phyloP scores from a whole-genome alignment of 2,113 vertebrate species.

The Hylia prasina region DNA sequence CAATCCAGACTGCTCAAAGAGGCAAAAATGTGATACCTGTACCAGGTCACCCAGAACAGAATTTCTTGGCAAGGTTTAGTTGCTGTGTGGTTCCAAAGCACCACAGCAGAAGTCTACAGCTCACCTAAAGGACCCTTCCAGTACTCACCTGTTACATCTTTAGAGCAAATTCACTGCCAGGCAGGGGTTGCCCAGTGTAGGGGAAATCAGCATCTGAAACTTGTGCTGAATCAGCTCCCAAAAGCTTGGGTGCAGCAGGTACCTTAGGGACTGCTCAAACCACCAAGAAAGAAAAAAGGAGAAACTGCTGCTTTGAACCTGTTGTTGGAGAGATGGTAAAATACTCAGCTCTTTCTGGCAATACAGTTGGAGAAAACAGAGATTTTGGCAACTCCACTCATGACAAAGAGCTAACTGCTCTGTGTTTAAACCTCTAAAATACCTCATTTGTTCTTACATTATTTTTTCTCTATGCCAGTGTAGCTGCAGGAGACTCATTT shows the following conservation, averaged over 20 bases:
- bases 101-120: not conserved
- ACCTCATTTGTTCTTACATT: not conserved
- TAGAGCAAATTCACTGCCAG: not conserved
- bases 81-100: not conserved
- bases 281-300: not conserved
- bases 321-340: not conserved
- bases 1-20: not conserved
- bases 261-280: not conserved
- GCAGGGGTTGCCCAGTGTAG: not conserved
- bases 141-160: not conserved
- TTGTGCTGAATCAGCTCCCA: not conserved
- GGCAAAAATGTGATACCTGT: not conserved
- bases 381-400: not conserved
- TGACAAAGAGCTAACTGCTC: not conserved
- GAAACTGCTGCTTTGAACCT: not conserved
- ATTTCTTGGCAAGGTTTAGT: not conserved
- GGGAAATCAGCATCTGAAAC: not conserved
- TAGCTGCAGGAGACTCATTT: not conserved
- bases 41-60: not conserved
- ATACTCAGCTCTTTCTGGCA: not conserved
- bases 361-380: not conserved
- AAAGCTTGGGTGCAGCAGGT: not conserved
- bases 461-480: not conserved
- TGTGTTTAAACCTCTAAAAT: not conserved
- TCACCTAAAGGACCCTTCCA: not conserved